Evolutionary conservation across 1,140 invertebrate species (phyloP), one percentile per base, ranked within the genome.

Genomic region (Brachionus paranguensis): DNA sequence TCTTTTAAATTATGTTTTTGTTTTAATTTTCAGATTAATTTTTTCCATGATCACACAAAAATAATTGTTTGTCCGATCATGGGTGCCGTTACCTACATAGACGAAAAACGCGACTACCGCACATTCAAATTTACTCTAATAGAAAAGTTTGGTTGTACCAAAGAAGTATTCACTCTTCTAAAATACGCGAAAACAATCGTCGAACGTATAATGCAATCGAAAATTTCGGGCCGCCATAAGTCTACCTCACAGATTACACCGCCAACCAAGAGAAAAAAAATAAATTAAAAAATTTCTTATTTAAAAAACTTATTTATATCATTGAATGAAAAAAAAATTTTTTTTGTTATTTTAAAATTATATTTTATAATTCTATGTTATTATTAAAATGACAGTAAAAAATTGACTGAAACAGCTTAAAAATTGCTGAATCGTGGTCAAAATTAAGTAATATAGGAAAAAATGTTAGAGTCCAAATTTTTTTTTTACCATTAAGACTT

Each of bases 61-160:
- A 94, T 99, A 14, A 98, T 99, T 84, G 91, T 99, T 85, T 99
- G 97, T 88, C 96, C 97, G 8, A 88, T 98, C 47, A 97, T 99
- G 96, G 93, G 93, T 85, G 96, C 97, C 20, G 94, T 98, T 6
- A 98, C 97, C 0, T 97, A 95, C 87, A 96, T 99, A 85, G 95
- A 98, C 89, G 92, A 93, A 70, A 93, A 95, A 64, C 94, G 94
- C 88, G 94, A 94, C 85, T 96, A 97, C 90, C 91, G 93, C 76
- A 98, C 96, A 53, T 99, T 93, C 90, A 92, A 94, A 85, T 94
- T 98, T 87, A 92, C 92, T 76, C 92, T 93, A 7, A 93, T 99
- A 79, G 92, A 94, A 86, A 91, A 94, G 86, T 92, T 93, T 87
- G 96, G 96, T 72, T 96, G 95, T 86, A 93, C 92, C 53, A 91